Base-by-base conservation (phyloP, 2,888 invertebrate species). In the Carterocephalus palaemon region DNA sequence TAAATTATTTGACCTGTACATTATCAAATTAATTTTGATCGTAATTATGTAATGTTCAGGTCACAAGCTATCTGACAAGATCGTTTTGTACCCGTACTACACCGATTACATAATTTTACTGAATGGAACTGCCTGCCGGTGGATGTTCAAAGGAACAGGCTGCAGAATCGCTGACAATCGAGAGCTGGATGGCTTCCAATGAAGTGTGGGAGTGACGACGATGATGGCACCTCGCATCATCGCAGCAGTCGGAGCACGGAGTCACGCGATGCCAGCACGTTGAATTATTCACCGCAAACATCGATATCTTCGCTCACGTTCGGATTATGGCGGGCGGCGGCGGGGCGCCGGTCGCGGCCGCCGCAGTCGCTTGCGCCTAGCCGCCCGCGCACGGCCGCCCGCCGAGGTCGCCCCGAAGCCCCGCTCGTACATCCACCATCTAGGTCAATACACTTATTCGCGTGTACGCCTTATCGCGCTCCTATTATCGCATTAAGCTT, bases 361-460 rank as follows among this genome's bases (percentile, higher is more conserved):
- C 77, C 80, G 76, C 85, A 82, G 84, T 80, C 80, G 77, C 70
- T 66, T 64, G 72, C 69, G 75, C 70, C 66, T 67, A 73, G 76
- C 75, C 77, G 79, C 75, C 70, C 71, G 82, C 78, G 82, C 80
- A 75, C 66, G 71, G 70, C 77, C 72, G 72, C 70, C 70, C 51
- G 64, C 52, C 76, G 71, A 73, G 75, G 78, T 72, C 81, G 68
- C 56, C 60, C 63, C 61, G 81, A 83, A 83, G 84, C 85, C 84
- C 69, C 76, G 73, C 65, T 64, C n/a, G 70, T 71, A 73, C 70
- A 63, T 53, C n/a, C 65, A 61, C 54, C 66, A 78, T 74, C 75
- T 82, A 77, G 81, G 80, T 84, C 82, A 82, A 70, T 70, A 85
- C 69, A 78, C 81, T 74, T 77, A 78, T 83, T 84, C 77, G 80